A percentile compares a stretch with the other conserved stretches of the same genome.
phyloP scores from a whole-genome alignment of 2,113 vertebrate species.

The Chloroceryle aenea region DNA sequence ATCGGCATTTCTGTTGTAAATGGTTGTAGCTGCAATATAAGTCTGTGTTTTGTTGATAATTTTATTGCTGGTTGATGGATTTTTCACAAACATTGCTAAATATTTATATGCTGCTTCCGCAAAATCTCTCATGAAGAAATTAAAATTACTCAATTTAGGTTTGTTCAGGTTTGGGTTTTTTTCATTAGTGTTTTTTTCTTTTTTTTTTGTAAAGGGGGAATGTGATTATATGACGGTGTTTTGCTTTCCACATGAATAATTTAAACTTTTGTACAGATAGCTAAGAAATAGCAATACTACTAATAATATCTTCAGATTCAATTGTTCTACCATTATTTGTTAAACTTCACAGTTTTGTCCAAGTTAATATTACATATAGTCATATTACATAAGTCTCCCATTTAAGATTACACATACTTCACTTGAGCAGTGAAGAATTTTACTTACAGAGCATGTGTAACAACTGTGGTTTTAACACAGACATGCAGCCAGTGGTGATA shows the following conservation, averaged over 20 bases:
- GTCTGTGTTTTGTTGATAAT: not conserved
- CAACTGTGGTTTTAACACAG: not conserved
- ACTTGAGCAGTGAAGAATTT: not conserved
- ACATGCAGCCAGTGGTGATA: not conserved
- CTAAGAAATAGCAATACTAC: not conserved
- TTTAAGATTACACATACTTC: not conserved
- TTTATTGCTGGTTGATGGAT: not conserved
- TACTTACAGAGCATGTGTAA: not conserved
- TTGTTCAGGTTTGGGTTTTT: not conserved
- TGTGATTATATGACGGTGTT: not conserved
- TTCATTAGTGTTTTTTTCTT: too few species aligned
- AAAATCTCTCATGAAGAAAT: not conserved
- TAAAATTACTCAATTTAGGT: not conserved
- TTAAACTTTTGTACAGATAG: not conserved
- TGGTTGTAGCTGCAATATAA: not conserved
- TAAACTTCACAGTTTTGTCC: not conserved
- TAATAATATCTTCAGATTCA: not conserved
- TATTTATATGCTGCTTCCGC: not conserved
- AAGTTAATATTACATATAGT: not conserved
- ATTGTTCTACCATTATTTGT: not conserved
- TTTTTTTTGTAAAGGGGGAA: not conserved
- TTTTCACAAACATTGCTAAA: not conserved
- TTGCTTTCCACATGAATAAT: not conserved
- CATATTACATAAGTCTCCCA: not conserved
- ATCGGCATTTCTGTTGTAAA: not conserved